phyloP scores from a whole-genome alignment of 2,888 invertebrate genomes.

The Tetragonula carbonaria region DNA sequence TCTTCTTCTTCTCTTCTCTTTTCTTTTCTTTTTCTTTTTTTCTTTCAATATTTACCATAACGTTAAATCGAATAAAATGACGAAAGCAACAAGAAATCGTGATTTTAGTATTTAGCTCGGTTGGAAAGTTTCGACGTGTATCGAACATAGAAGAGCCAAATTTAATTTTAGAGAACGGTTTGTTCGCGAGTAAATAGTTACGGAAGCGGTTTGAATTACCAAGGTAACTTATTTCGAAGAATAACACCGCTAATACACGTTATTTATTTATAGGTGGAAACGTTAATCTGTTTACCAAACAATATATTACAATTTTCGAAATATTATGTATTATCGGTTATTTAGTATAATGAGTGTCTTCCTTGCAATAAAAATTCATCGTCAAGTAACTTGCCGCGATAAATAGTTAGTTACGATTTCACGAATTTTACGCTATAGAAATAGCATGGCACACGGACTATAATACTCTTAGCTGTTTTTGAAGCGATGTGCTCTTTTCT shows the following conservation, averaged over 20 bases:
- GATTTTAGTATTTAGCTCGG: not conserved
- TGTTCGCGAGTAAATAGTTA: slow-evolving; percentile 3
- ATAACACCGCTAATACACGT: not conserved
- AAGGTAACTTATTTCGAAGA: slow-evolving; percentile 1
- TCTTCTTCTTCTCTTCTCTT: too few species aligned
- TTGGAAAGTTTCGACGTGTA: not conserved
- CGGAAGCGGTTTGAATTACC: slow-evolving; percentile 8
- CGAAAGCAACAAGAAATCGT: not conserved
- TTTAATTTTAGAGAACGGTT: slow-evolving; percentile 21
- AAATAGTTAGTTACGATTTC: not conserved
- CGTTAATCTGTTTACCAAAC: not conserved
- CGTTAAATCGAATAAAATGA: not conserved
- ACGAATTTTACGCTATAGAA: too few species aligned
- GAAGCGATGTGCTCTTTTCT: not conserved
- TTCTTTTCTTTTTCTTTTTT: too few species aligned
- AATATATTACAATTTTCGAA: not conserved
- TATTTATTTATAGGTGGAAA: not conserved
- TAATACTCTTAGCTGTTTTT: too few species aligned
- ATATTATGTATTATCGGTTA: not conserved
- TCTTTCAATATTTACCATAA: too few species aligned
- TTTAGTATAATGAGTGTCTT: not conserved
- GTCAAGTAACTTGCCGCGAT: not conserved
- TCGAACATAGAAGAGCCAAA: slow-evolving; percentile 5
- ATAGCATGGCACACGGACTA: not conserved
- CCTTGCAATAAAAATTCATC: not conserved